phyloP scores from a whole-genome alignment of 2,113 vertebrate species.

The Pelobates fuscus region DNA sequence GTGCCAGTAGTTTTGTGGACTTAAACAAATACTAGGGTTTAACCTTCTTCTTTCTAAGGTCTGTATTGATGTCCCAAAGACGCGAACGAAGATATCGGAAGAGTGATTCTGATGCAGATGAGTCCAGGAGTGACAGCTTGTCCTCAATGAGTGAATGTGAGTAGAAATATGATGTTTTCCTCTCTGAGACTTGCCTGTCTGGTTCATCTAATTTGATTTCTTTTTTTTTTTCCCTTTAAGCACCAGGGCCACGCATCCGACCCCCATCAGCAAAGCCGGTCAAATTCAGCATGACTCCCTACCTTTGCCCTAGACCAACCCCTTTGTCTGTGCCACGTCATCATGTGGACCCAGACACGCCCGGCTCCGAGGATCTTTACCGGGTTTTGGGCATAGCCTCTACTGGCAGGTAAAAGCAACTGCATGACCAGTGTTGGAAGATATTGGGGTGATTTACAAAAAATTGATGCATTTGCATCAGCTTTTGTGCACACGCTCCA shows the following conservation, averaged over 20 bases:
- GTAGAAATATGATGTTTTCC: not conserved
- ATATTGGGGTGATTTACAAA: no score
- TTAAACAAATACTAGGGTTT: no score
- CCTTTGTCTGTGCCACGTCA: constrained; percentile 33
- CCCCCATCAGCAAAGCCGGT: not conserved
- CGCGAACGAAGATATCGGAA: not conserved
- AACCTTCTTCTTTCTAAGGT: not conserved
- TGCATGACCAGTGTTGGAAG: no score
- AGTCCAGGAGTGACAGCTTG: constrained; percentile 18
- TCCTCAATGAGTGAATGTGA: constrained; percentile 15
- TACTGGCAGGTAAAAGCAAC: constrained; percentile 26
- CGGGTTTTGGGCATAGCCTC: constrained; percentile 59
- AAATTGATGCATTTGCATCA: no score
- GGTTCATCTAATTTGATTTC: not conserved
- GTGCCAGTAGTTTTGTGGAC: no score
- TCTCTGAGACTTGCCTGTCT: not conserved
- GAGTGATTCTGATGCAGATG: not conserved
- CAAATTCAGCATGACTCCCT: constrained; percentile 53
- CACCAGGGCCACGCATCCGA: constrained; percentile 43
- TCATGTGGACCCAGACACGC: constrained; percentile 47
- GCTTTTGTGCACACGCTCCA: no score
- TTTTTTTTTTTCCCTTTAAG: constrained; percentile 42
- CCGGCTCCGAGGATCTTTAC: constrained; percentile 68
- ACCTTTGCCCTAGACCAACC: constrained; percentile 52
- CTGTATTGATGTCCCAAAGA: constrained; percentile 1